Evolutionary conservation across 1,140 invertebrate species (phyloP), one percentile per base, ranked within the genome.

Genomic region (Mya arenaria): DNA sequence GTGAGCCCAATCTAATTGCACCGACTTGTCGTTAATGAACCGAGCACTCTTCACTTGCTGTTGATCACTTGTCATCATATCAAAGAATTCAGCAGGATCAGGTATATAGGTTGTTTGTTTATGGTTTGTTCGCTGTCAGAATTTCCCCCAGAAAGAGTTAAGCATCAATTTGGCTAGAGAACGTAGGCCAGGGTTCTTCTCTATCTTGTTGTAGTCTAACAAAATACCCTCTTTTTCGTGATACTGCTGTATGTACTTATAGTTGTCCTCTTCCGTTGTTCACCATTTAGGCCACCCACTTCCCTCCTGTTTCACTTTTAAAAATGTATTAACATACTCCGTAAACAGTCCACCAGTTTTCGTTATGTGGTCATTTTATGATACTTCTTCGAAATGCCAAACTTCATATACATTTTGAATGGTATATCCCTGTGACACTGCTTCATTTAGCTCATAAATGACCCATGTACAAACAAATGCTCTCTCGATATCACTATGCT

Each of bases 181-280:
- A 25, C 84, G 28, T 17, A 83, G n/a, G 15, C 90, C 91, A 0
- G 87, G 84, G 74, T 93, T 93, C 65, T 87, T 83, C 30, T 41
- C 72, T 58, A 93, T 92, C 52, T 89, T 88, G 23, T 83, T 55
- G 10, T n/a, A 52, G 28, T 93, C 89, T 17, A 93, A 71, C 32
- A 60, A 30, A 36, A 94, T 80, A 34, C 89, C 89, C 85, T 93
- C 89, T 23, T 79, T 63, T 32, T 86, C 37, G 1, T 86, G 28
- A 84, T 89, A 92, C 13, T 90, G 63, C 36, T 56, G 23, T 13
- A 93, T 87, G 65, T 92, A 93, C 87, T n/a, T n/a, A 0, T n/a
- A 36, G 34, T 65, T 74, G n/a, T 74, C 71, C 1, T 62, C 52
- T 32, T 75, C 82, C 8, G 84, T 84, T n/a, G 13, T n/a, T n/a